These are phyloP conservation scores for Sarcophilus harrisii DNA, from an alignment of 2,797 vertebrate species.

Conservation along the genomic window DNA sequence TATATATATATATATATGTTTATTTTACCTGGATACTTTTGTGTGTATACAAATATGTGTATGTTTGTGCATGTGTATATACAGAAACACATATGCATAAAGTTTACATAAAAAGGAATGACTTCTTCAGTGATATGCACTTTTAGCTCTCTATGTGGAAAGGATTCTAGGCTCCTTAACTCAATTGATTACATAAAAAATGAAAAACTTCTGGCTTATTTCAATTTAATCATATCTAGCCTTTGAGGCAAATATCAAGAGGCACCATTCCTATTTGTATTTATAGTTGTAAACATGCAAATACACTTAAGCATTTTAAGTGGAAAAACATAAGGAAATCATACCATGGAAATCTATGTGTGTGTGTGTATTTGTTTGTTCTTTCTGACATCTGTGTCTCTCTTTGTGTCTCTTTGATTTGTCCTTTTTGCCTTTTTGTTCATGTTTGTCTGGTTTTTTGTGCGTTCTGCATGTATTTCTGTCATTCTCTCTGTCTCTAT, in stretches of 20 bases:
- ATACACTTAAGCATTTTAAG: not conserved
- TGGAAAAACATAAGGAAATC: not conserved
- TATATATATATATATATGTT: not conserved
- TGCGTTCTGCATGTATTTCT: not conserved
- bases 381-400: not conserved
- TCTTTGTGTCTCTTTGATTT: not conserved
- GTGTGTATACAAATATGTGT: not conserved
- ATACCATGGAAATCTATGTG: not conserved
- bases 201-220: not conserved
- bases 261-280: not conserved
- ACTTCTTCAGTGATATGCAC: not conserved
- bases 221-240: not conserved
- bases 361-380: not conserved
- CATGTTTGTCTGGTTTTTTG: not conserved
- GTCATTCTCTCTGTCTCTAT: not conserved
- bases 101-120: not conserved
- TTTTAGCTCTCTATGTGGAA: not conserved
- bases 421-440: not conserved
- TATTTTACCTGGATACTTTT: not conserved
- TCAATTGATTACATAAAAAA: not conserved
- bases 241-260: not conserved
- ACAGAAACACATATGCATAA: not conserved
- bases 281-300: not conserved
- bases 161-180: not conserved
- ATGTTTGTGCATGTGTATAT: not conserved